phyloP scores from a whole-genome alignment of 2,888 invertebrate genomes.

The Leuctra nigra region DNA sequence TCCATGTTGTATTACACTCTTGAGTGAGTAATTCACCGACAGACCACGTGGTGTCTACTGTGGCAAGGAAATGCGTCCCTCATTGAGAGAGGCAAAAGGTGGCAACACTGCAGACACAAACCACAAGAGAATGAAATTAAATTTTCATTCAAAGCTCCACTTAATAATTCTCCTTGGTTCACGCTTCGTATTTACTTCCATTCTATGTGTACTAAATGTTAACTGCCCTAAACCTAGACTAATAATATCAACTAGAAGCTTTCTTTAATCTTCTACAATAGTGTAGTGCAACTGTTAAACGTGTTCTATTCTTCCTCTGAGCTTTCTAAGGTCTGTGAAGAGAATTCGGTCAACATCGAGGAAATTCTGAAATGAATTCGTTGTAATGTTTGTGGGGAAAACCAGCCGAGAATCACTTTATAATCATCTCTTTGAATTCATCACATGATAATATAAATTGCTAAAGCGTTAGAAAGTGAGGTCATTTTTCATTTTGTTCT shows the following conservation, averaged over 20 bases:
- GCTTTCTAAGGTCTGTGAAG: no score
- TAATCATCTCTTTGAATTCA: not conserved
- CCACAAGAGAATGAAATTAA: constrained; percentile 24
- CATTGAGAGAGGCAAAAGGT: constrained; percentile 12
- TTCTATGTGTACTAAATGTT: not conserved
- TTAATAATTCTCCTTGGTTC: constrained; percentile 25
- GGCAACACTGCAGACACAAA: constrained; percentile 5
- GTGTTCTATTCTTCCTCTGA: no score
- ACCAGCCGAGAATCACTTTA: no score
- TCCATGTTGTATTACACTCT: no score
- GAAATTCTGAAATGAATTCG: no score
- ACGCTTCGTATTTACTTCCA: not conserved
- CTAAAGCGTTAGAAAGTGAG: not conserved
- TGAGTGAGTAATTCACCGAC: no score
- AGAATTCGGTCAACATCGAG: no score
- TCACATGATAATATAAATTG: not conserved
- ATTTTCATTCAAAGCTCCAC: constrained; percentile 25
- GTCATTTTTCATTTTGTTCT: not conserved
- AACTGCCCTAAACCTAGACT: constrained; percentile 1
- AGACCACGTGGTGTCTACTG: no score
- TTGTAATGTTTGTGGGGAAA: no score
- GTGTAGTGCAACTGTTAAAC: no score
- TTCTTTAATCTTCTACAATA: constrained; percentile 4
- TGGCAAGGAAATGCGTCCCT: no score
- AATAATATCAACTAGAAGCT: no score